Base-by-base conservation (phyloP, 2,797 vertebrate genomes). In the Chloroceryle inda region DNA sequence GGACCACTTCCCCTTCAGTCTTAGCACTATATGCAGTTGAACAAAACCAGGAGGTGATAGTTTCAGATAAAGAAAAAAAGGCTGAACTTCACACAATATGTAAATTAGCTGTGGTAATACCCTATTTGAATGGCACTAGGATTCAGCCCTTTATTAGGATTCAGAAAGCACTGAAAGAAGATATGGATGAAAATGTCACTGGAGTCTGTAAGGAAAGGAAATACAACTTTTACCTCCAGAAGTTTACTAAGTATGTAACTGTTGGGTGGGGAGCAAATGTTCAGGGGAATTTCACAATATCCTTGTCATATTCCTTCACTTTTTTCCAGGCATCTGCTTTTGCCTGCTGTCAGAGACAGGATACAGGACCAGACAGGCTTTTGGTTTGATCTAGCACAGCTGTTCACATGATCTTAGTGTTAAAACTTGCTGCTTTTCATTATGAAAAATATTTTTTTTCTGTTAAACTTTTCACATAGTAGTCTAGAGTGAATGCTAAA, bases 311-410 rank as follows among this genome's bases (percentile, higher is more conserved):
- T 80, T 94, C 76, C 35, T 83, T 35, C 29, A 68, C 33, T 35
- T 58, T 93, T 93, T 90, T 89, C 40, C 38, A 76, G 42, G 38
- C 66, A 91, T 89, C 80, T 95, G 83, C 47, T 93, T 91, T 89
- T 81, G 35, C 55, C 77, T 87, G n/a, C 84, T 89, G 86, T 92
- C 89, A 93, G 83, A 94, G 80, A 89, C 84, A 86, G 77, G 62
- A 93, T 92, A 84, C 1, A 0, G 59, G 42, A 66, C 58, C 24
- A 82, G 94, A 85, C 86, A 66, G 71, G 42, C 29, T 92, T 92
- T 88, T 31, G 80, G 62, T 91, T 50, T 94, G 88, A 92, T 94
- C 61, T 83, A 56, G 31, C 33, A 68, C 83, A 92, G 76, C 76
- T 90, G 76, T 68, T 80, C 82, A 74, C 40, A 77, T 81, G 59